These are phyloP conservation scores for Xiphorhynchus erythropygius DNA, from an alignment of 2,797 vertebrate species.

Conservation along the genomic window DNA sequence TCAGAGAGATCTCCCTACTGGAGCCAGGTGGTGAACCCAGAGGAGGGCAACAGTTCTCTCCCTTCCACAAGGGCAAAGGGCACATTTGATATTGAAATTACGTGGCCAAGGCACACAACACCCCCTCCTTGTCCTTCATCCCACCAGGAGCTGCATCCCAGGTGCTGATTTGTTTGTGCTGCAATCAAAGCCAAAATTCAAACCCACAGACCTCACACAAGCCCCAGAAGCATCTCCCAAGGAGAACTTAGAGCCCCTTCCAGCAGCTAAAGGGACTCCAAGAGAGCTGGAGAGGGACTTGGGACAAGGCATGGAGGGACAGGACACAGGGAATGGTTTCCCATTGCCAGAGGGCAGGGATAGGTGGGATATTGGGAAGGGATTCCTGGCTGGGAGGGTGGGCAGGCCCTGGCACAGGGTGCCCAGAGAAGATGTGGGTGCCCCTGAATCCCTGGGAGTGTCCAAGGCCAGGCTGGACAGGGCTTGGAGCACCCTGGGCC, in stretches of 20 bases:
- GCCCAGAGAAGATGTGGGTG: background rate
- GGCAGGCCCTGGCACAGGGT: accelerated
- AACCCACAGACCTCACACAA: background rate
- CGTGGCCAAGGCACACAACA: accelerated
- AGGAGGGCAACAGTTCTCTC: background rate
- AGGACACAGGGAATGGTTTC: background rate
- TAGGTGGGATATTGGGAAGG: background rate
- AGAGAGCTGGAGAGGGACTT: background rate
- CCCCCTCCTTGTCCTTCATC: background rate
- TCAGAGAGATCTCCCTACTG: background rate
- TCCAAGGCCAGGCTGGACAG: accelerated
- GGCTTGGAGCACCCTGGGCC: background rate
- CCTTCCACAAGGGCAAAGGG: background rate
- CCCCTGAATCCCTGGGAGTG: background rate
- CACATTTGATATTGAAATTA: background rate
- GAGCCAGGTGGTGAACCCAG: background rate
- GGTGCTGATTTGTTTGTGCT: background rate
- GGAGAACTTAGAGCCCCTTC: background rate
- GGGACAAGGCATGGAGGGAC: background rate
- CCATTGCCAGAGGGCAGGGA: background rate
- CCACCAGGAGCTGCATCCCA: background rate
- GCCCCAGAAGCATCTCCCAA: background rate
- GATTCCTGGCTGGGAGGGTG: background rate
- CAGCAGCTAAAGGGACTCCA: background rate
- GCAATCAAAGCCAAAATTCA: background rate